Evolutionary conservation across 2,888 invertebrate species (phyloP), one percentile per base, ranked within the genome.

Genomic region (Agrochola circellaris): DNA sequence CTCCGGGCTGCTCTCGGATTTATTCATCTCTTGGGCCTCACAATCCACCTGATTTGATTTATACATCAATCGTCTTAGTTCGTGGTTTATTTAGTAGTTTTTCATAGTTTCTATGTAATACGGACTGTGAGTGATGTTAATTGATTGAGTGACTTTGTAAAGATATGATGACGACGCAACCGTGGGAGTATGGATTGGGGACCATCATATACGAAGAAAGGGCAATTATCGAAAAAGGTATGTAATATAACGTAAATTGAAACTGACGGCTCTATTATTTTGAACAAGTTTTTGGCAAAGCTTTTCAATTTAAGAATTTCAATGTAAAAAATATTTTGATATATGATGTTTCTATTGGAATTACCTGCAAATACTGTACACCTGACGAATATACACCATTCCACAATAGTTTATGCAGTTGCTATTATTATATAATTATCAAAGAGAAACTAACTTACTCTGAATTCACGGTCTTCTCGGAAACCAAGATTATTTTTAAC

Each of bases 1-100:
- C 89, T 91, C 91, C 93, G 91, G 89, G 90, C 88, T 88, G 93
- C 93, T 93, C 93, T 90, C 90, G 82, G 91, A 93, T 93, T 94
- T 94, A 94, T 94, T 92, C 89, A 92, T 91, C 90, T 89, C 86
- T n/a, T 26, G 89, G 85, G 88, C 79, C 79, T 74, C 79, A 77
- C 79, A 85, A 83, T 87, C 80, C 79, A 87, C 82, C 82, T 87
- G 86, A 89, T 87, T 83, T 82, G 90, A 89, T 89, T 89, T 89
- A 84, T 86, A 79, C 75, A 83, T 87, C 88, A 86, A 88, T 89
- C 87, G 87, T 75, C 84, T 87, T 72, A 76, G 74, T 26, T 64
- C 23, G 48, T 88, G 86, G 80, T 73, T 87, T 87, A 89, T 87
- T 83, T 78, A 88, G 73, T 85, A 87, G 89, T 87, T 84, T 81